phyloP scores from a whole-genome alignment of 2,888 invertebrate genomes.

The Archips crataeganus region DNA sequence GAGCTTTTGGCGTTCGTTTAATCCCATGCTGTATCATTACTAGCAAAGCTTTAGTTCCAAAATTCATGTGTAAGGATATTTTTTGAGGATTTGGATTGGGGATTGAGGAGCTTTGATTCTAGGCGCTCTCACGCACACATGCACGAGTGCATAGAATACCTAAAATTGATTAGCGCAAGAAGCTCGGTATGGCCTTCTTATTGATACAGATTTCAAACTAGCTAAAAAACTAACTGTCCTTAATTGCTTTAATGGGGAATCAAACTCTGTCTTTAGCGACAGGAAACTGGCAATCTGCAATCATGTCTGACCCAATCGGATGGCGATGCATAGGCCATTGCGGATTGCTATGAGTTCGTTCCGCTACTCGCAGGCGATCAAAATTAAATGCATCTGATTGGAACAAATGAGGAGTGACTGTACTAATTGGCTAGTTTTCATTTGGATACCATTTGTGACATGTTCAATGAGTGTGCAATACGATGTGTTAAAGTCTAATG shows the following conservation, averaged over 20 bases:
- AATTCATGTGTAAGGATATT: no score
- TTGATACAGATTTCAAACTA: background rate
- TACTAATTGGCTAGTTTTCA: background rate
- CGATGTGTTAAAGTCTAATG: no score
- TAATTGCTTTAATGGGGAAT: background rate
- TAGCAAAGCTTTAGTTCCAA: no score
- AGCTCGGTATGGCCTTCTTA: no score
- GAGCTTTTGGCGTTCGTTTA: no score
- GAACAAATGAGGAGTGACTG: background rate
- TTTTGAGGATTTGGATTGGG: no score
- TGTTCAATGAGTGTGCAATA: background rate
- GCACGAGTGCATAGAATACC: no score
- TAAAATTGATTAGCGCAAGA: no score
- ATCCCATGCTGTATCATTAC: no score
- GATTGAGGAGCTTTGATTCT: no score
- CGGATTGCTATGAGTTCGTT: background rate
- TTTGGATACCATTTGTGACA: background rate
- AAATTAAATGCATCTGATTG: background rate
- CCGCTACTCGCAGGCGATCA: background rate
- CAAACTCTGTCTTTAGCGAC: background rate
- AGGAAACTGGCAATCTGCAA: slow-evolving; percentile 21
- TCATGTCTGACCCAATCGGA: background rate
- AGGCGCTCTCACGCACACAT: no score
- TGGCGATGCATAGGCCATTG: background rate
- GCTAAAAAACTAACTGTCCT: background rate